Evolutionary conservation across 2,113 vertebrate species (phyloP).

Genomic region (Tamias sibiricus): DNA sequence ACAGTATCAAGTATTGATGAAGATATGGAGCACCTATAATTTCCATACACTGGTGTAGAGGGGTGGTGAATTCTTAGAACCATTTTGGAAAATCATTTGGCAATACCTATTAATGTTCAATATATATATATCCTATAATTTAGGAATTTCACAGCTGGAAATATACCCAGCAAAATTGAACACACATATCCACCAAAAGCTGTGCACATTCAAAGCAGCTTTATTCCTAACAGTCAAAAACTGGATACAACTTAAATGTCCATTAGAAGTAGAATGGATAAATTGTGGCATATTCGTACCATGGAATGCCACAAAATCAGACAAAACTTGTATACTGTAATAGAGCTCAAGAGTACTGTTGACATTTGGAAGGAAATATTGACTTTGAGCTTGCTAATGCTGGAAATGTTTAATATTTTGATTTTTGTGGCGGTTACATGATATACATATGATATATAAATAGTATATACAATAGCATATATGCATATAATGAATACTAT

Average conservation of each 20-base stretch:
- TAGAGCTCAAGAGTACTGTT: neutral
- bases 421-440: neutral
- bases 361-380: slow-evolving; percentile 8
- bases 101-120: neutral
- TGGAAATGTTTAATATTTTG: neutral
- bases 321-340: neutral
- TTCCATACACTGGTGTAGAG: neutral
- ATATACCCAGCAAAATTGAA: neutral
- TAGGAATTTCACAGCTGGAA: neutral
- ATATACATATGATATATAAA: neutral
- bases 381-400: neutral
- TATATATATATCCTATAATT: neutral
- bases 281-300: neutral
- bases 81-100: neutral
- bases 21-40: neutral
- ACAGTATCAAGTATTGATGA: neutral
- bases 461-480: neutral
- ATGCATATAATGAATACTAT: neutral
- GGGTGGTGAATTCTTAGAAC: neutral
- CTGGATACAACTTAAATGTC: neutral
- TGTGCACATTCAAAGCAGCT: neutral
- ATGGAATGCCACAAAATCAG: neutral
- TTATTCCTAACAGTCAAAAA: neutral
- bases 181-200: neutral
- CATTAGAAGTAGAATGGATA: neutral